A percentile compares a stretch with the other conserved stretches of the same genome.
These are phyloP conservation scores for Gephyroberyx darwinii DNA, from an alignment of 2,797 vertebrate genomes.

Conservation along the genomic window DNA sequence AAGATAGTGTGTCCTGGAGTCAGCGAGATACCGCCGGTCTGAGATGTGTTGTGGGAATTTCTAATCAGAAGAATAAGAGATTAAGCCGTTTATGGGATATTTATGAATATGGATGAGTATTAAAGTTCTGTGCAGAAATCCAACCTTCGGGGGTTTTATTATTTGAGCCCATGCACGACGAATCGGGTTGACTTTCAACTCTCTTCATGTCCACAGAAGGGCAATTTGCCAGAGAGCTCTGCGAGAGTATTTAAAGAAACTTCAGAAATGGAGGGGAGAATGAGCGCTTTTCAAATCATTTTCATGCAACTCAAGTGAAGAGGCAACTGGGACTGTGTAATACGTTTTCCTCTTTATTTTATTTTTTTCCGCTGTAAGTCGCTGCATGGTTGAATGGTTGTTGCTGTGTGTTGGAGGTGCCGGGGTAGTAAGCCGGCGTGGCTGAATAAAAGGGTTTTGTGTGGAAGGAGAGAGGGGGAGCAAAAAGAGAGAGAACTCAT, in stretches of 20 bases:
- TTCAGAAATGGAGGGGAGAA: constrained; percentile 56
- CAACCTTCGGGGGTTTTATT: constrained; percentile 74
- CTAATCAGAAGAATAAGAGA: constrained; percentile 77
- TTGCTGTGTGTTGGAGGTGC: constrained; percentile 44
- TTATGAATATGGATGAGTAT: constrained; percentile 82
- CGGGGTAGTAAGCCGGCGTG: constrained; percentile 31
- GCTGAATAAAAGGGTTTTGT: neutral
- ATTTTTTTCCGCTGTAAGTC: constrained; percentile 36
- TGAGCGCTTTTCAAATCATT: constrained; percentile 56
- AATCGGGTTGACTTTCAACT: constrained; percentile 77
- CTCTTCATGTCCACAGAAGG: constrained; percentile 72
- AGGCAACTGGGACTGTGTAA: constrained; percentile 52
- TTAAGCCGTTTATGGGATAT: constrained; percentile 76
- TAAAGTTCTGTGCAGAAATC: constrained; percentile 74
- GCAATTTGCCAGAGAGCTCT: constrained; percentile 70
- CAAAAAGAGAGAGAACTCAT: constrained; percentile 26
- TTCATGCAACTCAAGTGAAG: constrained; percentile 59
- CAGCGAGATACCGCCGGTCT: constrained; percentile 60
- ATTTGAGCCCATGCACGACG: constrained; percentile 70
- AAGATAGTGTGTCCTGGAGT: constrained; percentile 72
- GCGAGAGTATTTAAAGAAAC: constrained; percentile 69
- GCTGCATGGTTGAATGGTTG: constrained; percentile 37
- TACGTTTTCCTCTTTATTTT: constrained; percentile 51
- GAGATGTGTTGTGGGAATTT: constrained; percentile 65
- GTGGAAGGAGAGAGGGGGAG: constrained; percentile 13